Percentiles rank a stretch among this genome's conserved stretches.
phyloP scores from a whole-genome alignment of 2,797 vertebrate genomes.

The Notolabrus celidotus region DNA sequence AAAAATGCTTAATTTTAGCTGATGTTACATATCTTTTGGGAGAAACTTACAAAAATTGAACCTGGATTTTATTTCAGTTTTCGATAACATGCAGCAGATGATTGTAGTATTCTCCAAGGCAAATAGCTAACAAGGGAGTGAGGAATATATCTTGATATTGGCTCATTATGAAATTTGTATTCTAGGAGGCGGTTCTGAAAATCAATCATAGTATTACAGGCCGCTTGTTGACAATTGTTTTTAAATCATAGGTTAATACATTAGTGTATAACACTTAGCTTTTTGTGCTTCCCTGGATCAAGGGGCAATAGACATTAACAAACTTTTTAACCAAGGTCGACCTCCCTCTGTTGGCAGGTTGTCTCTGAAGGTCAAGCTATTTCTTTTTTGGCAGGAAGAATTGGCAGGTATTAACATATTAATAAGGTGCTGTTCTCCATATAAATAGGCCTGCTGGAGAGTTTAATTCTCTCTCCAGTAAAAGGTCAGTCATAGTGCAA shows the following conservation, averaged over 20 bases:
- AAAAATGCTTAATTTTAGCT: neutral
- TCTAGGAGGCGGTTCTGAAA: neutral
- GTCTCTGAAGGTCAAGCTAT: slow-evolving; percentile 71
- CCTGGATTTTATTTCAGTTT: too few species aligned
- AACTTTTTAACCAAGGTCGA: slow-evolving; percentile 55
- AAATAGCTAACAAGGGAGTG: too few species aligned
- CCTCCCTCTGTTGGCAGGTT: slow-evolving; percentile 62
- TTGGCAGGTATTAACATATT: slow-evolving; percentile 80
- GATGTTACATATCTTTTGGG: neutral
- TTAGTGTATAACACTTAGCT: slow-evolving; percentile 4
- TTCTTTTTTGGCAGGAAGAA: slow-evolving; percentile 63
- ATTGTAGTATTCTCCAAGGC: too few species aligned
- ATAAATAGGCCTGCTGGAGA: slow-evolving; percentile 72
- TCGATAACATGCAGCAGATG: too few species aligned
- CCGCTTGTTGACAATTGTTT: neutral
- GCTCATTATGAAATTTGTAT: neutral
- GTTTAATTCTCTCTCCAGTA: slow-evolving; percentile 71
- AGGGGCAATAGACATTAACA: slow-evolving; percentile 54
- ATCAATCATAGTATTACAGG: neutral
- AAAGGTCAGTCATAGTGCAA: slow-evolving; percentile 79
- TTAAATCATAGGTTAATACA: slow-evolving; percentile 9
- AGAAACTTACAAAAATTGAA: too few species aligned
- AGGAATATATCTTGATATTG: neutral
- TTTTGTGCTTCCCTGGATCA: slow-evolving; percentile 22
- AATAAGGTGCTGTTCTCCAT: slow-evolving; percentile 74